Percentiles rank a stretch among this genome's conserved stretches.
Conservation (phyloP, 2,797 vertebrate species). For the Gephyroberyx darwinii region DNA sequence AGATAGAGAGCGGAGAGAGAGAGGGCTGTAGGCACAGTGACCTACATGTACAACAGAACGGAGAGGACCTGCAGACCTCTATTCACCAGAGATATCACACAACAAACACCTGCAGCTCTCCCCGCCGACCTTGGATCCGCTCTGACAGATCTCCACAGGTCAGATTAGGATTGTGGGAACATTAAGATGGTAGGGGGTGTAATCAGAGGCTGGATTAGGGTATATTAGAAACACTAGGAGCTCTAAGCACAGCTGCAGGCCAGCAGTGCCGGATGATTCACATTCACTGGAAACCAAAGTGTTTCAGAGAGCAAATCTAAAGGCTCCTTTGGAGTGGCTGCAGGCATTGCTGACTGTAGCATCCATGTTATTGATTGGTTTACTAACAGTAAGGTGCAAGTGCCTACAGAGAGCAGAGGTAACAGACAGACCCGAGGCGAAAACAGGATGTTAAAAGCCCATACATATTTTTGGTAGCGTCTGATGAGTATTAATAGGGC, state of each 20-base stretch:
- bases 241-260: neutral
- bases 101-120: conserved; percentile 50
- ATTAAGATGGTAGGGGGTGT: conserved; percentile 15
- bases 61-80: conserved; percentile 24
- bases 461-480: neutral
- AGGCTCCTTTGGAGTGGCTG: neutral
- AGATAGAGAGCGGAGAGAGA: conserved; percentile 38
- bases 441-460: neutral
- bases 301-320: neutral
- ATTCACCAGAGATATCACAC: conserved; percentile 40
- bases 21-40: conserved; percentile 72
- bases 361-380: neutral
- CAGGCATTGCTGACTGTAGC: neutral
- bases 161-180: conserved; percentile 31
- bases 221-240: conserved; percentile 3
- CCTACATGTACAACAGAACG: conserved; percentile 62
- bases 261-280: neutral
- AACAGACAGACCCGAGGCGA: neutral
- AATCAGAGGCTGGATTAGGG: conserved; percentile 27
- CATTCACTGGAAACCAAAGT: neutral
- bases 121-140: conserved; percentile 55
- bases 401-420: neutral
- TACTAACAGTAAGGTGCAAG: too few species aligned
- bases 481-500: neutral
- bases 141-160: conserved; percentile 19